These are phyloP conservation scores for Zoanthus solanderi DNA, from an alignment of 92 coral and sea anemone species.

Conservation along the genomic window DNA sequence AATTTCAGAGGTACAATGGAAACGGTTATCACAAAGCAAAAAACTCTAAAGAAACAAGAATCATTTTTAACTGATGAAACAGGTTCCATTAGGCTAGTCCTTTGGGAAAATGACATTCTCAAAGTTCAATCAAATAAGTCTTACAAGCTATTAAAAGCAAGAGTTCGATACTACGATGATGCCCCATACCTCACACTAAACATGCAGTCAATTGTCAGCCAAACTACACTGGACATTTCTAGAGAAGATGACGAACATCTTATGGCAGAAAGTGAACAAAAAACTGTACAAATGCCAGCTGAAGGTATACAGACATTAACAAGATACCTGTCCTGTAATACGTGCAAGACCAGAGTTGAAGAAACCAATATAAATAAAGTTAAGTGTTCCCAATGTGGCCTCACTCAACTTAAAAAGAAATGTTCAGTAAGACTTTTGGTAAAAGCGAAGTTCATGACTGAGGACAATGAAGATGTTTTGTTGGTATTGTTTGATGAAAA, in stretches of 20 bases:
- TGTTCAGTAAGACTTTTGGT: slow-evolving; percentile 17
- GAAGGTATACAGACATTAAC: slow-evolving; percentile 19
- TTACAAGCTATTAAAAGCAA: slow-evolving; percentile 35
- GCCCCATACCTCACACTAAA: slow-evolving; percentile 53
- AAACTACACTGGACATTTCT: neutral
- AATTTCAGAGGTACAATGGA: slow-evolving; percentile 44
- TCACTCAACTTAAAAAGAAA: slow-evolving; percentile 4
- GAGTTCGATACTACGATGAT: slow-evolving; percentile 37
- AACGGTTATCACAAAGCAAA: neutral
- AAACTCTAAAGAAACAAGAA: slow-evolving; percentile 23
- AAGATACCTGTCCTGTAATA: slow-evolving; percentile 27
- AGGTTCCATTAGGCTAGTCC: slow-evolving; percentile 28
- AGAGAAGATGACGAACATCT: slow-evolving; percentile 21
- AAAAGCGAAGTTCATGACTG: neutral
- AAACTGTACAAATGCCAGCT: slow-evolving; percentile 1
- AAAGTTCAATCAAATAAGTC: slow-evolving; percentile 30
- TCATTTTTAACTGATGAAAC: slow-evolving; percentile 38
- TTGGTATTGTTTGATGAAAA: neutral
- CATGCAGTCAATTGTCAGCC: slow-evolving; percentile 34
- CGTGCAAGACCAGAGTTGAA: neutral
- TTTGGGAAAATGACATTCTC: slow-evolving; percentile 42
- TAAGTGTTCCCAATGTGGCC: neutral
- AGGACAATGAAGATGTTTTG: neutral
- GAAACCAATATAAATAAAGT: neutral
- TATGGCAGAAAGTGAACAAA: slow-evolving; percentile 12